Base-by-base conservation (phyloP, 2,888 invertebrate species). In the Thereva nobilitata region DNA sequence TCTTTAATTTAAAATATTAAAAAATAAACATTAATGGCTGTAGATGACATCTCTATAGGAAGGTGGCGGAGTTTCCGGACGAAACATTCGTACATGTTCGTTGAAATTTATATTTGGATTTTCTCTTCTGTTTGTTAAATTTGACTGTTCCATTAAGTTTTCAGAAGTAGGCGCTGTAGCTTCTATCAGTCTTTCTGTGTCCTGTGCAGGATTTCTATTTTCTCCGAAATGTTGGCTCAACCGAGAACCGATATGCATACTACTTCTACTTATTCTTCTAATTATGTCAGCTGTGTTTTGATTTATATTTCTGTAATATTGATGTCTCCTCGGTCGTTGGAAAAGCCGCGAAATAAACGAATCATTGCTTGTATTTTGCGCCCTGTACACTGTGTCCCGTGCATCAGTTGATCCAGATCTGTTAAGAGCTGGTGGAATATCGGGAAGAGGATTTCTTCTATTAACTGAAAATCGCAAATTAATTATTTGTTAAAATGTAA, bases 41-140 rank as follows among this genome's bases (percentile, higher is more conserved):
- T 23, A n/a, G n/a, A 40, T 10, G 9, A 77, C 74, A 65, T 80
- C 80, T 4, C 73, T 73, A 54, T 80, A 80, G 1, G 76, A 73
- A 3, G 80, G 80, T 1, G 80, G 80, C 8, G 80, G 80, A 1
- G 80, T 80, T 72, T 80, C 80, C 1, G 78, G 73, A 5, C 79
- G 71, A 52, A 8, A 4, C 4, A 64, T 52, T 5, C 5, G 35
- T 34, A 10, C 5, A 34, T 34, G 23, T 50, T 8, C 3, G 23
- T 23, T 38, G 5, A 5, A n/a, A 37, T 52, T 7, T 35, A 4
- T 0, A 23, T 6, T 23, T 9, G 12, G 5, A 5, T 50, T 35
- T 4, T 52, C 35, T n/a, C n/a, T n/a, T 5, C 52, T 4, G n/a
- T 5, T n/a, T 37, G 4, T 2, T 5, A 5, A 5, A 10, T 10